Evolutionary conservation across 2,797 vertebrate species (phyloP).

Genomic region (Lates japonicus): DNA sequence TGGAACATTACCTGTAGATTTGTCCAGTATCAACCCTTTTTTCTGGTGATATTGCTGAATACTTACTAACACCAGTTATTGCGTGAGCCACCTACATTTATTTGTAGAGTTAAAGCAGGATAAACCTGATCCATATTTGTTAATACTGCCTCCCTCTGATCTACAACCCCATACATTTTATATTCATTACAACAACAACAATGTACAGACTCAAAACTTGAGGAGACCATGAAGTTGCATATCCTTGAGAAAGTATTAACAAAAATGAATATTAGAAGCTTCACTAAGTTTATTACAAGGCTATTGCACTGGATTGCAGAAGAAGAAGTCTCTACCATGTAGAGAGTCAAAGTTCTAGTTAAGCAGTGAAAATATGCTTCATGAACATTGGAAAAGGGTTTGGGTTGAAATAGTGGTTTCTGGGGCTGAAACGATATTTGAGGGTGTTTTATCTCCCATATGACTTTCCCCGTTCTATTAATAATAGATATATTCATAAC

Average conservation of each 20-base stretch:
- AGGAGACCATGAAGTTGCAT: background rate
- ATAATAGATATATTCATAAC: constrained; percentile 61
- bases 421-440: constrained; percentile 31
- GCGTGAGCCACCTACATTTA: too few species aligned
- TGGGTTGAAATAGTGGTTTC: constrained; percentile 30
- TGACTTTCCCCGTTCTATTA: constrained; percentile 33
- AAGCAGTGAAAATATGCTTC: constrained; percentile 7
- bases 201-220: background rate
- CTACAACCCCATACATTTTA: too few species aligned
- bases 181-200: background rate
- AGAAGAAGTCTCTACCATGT: background rate
- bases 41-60: too few species aligned
- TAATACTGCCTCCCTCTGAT: too few species aligned
- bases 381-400: background rate
- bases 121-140: too few species aligned
- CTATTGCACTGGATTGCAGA: background rate
- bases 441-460: constrained; percentile 26
- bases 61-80: too few species aligned
- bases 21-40: too few species aligned
- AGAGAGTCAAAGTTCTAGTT: background rate
- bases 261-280: background rate
- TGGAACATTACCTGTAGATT: too few species aligned
- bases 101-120: too few species aligned
- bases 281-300: background rate
- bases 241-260: background rate